Evolutionary conservation across 2,113 vertebrate species (phyloP), one percentile per base, ranked within the genome.

Genomic region (Gnathonemus longibarbis): DNA sequence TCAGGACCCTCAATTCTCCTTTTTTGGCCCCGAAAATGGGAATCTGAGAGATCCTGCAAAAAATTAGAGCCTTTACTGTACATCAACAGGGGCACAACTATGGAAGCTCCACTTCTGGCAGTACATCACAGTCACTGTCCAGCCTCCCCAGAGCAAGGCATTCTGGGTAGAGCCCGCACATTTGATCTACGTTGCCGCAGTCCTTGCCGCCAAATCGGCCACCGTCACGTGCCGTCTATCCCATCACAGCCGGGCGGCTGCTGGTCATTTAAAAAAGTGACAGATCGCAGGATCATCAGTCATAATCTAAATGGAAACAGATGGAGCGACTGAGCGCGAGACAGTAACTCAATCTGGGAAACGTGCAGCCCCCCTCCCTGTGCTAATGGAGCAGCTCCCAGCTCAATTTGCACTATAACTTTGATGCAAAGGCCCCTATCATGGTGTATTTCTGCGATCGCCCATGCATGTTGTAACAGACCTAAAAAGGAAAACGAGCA

Each of bases 331-430:
- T 95, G 24, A 89, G 87, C 70, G 94, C 94, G 93, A 94, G 94
- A 95, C 91, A 93, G 94, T 95, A 94, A 95, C 94, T 95, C 94
- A 95, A 95, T 96, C 94, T 95, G 93, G 93, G 94, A 95, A 94
- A 94, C 90, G 93, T 93, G 45, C 58, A 80, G 62, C 15, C 66
- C 31, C 50, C 95, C 93, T 95, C 93, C 93, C 93, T 95, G 94
- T 92, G 91, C 91, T 91, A 93, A 93, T 93, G 93, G 90, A 94
- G 93, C 91, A 94, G 93, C 92, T 91, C 83, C 87, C 89, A 7
- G 89, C 92, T 94, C 94, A 95, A 95, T 94, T 94, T 93, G 93
- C 93, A 94, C 93, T 92, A 91, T 91, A 90, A 92, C 93, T 94
- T 94, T 94, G 94, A 95, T 93, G 91, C 92, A 93, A 92, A 91